Base-by-base conservation (phyloP, 2,888 invertebrate genomes). In the Unio pictorum region DNA sequence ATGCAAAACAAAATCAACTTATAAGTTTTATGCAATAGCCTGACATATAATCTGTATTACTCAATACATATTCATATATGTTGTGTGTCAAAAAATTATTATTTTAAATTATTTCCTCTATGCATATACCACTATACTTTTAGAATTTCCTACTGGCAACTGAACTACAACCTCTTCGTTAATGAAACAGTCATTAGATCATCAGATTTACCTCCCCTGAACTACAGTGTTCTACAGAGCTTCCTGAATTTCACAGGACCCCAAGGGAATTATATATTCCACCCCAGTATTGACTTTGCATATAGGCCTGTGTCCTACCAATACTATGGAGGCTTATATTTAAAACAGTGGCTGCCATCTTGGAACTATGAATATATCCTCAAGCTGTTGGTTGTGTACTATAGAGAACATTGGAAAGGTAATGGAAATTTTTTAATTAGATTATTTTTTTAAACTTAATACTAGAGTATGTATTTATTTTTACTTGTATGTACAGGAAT, bases 341-440 rank as follows among this genome's bases (percentile, higher is more conserved):
- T 77, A 4, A 60, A 57, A n/a, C 69, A 73, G 60, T 79, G 81
- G 81, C 72, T 81, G 15, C 71, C 79, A 23, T 58, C 72, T 7
- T 68, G 69, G 17, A 71, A 74, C 61, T 80, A 79, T 69, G 59
- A 60, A 17, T 59, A 64, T n/a, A 75, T 78, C 63, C 54, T 57
- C 6, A 59, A 63, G 23, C 68, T 71, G 20, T 55, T 80, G 18
- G 11, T 54, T 11, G 26, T 56, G 30, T 77, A 73, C 57, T 79
- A 79, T 58, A n/a, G 66, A 64, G 23, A 61, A 18, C 45, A 61
- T 6, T 73, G 70, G 45, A 58, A 63, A 65, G 70, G 73, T 73
- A 58, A 55, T 55, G 55, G 54, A 26, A 15, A 30, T 30, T 45
- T 58, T 8, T 58, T 28, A 20, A 57, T 58, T 20, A 55, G 59